A percentile compares a stretch with the other conserved stretches of the same genome.
Evolutionary conservation across 2,113 vertebrate species (phyloP).

Genomic region (Proterorhinus semilunaris): DNA sequence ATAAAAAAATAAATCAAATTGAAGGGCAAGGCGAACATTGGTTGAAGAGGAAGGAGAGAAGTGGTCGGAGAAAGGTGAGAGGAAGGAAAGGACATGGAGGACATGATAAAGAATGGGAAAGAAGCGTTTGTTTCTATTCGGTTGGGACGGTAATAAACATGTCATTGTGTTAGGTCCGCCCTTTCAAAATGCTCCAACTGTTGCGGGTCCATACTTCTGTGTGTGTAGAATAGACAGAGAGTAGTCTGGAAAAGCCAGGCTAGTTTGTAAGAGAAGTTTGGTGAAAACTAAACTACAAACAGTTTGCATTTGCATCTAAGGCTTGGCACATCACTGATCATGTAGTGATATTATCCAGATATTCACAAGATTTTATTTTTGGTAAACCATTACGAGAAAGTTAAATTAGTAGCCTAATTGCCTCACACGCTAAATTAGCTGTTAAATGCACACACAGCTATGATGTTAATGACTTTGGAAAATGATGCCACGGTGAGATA

Average conservation of each 20-base stretch:
- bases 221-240: too few species aligned
- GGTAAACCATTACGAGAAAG: background rate
- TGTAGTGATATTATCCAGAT: too few species aligned
- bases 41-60: conserved; percentile 25
- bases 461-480: background rate
- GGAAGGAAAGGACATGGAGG: conserved; percentile 6
- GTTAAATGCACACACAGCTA: background rate
- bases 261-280: too few species aligned
- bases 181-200: too few species aligned
- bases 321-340: too few species aligned
- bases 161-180: too few species aligned
- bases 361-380: background rate
- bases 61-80: conserved; percentile 10
- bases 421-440: background rate
- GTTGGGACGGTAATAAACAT: too few species aligned
- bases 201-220: too few species aligned
- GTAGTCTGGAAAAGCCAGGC: too few species aligned
- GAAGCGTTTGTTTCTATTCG: too few species aligned
- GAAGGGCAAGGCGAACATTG: conserved; percentile 51
- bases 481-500: background rate
- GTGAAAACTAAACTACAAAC: too few species aligned
- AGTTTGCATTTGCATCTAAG: too few species aligned
- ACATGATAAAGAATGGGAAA: background rate
- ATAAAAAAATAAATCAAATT: conserved; percentile 47
- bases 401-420: background rate